Evolutionary conservation across 2,888 invertebrate genomes (phyloP).

Genomic region (Clitarchus hookeri): DNA sequence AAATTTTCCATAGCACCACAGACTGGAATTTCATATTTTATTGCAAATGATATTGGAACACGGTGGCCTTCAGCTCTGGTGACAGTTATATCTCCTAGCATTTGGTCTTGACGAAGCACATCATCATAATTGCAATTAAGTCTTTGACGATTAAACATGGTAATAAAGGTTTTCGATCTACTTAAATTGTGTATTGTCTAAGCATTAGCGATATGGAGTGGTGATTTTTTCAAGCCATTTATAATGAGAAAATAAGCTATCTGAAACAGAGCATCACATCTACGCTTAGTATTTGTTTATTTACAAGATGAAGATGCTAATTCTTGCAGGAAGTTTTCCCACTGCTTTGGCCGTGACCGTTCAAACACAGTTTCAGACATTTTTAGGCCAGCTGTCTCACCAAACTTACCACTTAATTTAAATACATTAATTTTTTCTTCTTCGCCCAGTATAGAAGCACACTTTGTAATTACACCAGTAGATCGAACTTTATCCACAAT

Average conservation of each 20-base stretch:
- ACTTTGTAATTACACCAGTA: background rate
- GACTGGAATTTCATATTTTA: background rate
- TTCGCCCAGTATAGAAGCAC: background rate
- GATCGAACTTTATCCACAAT: background rate
- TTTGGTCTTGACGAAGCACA: background rate
- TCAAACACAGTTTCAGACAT: background rate
- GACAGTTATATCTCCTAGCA: background rate
- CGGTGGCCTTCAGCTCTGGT: background rate
- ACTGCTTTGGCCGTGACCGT: background rate
- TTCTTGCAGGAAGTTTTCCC: background rate
- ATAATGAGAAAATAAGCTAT: background rate
- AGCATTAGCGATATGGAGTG: background rate
- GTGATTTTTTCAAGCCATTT: constrained; percentile 12
- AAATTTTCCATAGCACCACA: background rate
- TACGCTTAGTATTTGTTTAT: background rate
- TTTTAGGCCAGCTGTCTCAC: background rate
- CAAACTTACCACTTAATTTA: background rate
- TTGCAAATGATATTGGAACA: background rate
- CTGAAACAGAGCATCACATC: background rate
- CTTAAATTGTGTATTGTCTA: background rate
- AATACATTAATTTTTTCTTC: background rate
- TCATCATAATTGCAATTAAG: background rate
- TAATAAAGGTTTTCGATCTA: background rate
- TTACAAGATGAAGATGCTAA: background rate
- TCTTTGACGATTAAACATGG: background rate